Evolutionary conservation across 2,797 vertebrate species (phyloP).

Genomic region (Smutsia temminckii): DNA sequence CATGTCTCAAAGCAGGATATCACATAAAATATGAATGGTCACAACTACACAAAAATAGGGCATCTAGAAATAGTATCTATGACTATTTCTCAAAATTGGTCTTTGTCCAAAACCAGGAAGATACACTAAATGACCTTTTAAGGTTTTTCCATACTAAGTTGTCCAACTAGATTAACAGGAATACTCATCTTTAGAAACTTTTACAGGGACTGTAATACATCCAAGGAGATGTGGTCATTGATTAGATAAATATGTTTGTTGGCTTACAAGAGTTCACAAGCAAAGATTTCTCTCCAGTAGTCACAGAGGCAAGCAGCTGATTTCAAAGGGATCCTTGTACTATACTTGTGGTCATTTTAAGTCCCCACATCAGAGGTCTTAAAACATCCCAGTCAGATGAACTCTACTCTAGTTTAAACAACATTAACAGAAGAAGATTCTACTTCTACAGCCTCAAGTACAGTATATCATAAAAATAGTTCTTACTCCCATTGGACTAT

Average conservation of each 20-base stretch:
- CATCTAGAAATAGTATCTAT: neutral
- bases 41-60: neutral
- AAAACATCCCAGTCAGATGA: neutral
- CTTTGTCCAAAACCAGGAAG: neutral
- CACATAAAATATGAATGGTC: neutral
- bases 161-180: neutral
- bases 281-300: neutral
- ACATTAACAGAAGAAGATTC: neutral
- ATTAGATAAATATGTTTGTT: neutral
- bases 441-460: neutral
- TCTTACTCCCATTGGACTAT: neutral
- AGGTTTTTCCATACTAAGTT: neutral
- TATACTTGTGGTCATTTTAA: neutral
- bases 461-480: constrained; percentile 41
- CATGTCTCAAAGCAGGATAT: neutral
- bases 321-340: neutral
- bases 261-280: neutral
- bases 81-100: neutral
- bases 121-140: neutral
- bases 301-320: neutral
- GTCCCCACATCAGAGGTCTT: neutral
- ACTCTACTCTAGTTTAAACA: constrained; percentile 11
- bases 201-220: neutral
- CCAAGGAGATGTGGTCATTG: neutral
- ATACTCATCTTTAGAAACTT: neutral